Base-by-base conservation (phyloP, 2,113 vertebrate species). In the Eubucco bourcierii region DNA sequence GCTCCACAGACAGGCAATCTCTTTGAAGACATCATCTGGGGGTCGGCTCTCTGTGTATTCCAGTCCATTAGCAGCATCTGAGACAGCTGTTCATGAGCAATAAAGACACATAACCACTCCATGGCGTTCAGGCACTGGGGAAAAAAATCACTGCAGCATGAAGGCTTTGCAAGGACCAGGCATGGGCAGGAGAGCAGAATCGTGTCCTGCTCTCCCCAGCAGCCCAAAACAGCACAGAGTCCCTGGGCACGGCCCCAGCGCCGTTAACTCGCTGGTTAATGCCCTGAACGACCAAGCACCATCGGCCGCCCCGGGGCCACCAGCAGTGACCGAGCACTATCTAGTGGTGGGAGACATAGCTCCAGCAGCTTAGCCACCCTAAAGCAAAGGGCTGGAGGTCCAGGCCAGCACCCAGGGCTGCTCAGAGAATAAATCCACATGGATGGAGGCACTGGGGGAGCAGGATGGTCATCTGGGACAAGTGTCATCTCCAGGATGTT, bases 371-470 rank as follows among this genome's bases (percentile, higher is more conserved):
- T 6, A 2, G 39, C 31, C 53, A 14, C 18, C 18, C 15, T 6
- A 21, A 17, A 56, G 20, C 31, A 34, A 28, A 55, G 23, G 58
- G 39, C 25, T n/a, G 34, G 12, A n/a, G 23, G 59, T 46, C 9
- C 8, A 2, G 89, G 59, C n/a, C 6, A 3, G 70, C 64, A 31
- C 52, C 9, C 6, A 2, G 23, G 50, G 34, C 41, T n/a, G 63
- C 70, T 23, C 70, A 3, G 33, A 52, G 41, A 44, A 29, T 37
- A 37, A 37, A 44, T 46, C 33, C 6, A 14, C 1, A 12, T 0
- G n/a, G 52, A 28, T 1, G 1, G 70, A n/a, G 47, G n/a, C 18
- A 7, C 1, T 2, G 1, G 71, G 60, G 47, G 44, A 15, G 31
- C 2, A 8, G 52, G 28, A 50, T 6, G 19, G 50, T 10, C 9